Evolutionary conservation across 2,888 invertebrate species (phyloP).

Genomic region (Isotomurus palustris): DNA sequence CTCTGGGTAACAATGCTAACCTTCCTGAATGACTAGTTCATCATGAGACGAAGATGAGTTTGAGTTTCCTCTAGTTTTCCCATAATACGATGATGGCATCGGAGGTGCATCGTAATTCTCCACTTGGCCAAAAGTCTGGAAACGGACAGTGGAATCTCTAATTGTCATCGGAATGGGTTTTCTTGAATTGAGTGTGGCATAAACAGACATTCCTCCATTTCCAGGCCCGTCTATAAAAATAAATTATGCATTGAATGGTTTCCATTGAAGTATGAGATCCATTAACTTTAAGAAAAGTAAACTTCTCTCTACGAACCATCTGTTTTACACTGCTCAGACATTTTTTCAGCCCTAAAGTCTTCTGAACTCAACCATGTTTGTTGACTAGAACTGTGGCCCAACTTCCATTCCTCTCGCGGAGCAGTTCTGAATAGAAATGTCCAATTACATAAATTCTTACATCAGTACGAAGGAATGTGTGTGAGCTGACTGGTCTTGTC

Average conservation of each 20-base stretch:
- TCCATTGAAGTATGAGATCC: not conserved
- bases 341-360: constrained; percentile 12
- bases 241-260: not conserved
- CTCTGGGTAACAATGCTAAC: not conserved
- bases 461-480: too few species aligned
- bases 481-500: too few species aligned
- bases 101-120: constrained; percentile 42
- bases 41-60: not conserved
- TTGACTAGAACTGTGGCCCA: constrained; percentile 33
- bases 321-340: not conserved
- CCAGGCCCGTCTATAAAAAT: constrained; percentile 1
- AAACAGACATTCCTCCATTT: constrained; percentile 33
- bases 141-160: constrained; percentile 37
- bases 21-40: constrained; percentile 1
- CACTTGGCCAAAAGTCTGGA: constrained; percentile 37
- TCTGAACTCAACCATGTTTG: constrained; percentile 40
- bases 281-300: not conserved
- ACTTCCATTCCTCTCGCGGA: constrained; percentile 32
- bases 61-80: constrained; percentile 14
- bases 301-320: not conserved
- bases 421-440: constrained; percentile 14
- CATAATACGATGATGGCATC: constrained; percentile 9
- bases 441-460: too few species aligned
- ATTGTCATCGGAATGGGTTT: constrained; percentile 41
- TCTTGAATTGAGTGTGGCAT: constrained; percentile 39